phyloP scores from a whole-genome alignment of 2,797 vertebrate species.

The Octomys mimax region DNA sequence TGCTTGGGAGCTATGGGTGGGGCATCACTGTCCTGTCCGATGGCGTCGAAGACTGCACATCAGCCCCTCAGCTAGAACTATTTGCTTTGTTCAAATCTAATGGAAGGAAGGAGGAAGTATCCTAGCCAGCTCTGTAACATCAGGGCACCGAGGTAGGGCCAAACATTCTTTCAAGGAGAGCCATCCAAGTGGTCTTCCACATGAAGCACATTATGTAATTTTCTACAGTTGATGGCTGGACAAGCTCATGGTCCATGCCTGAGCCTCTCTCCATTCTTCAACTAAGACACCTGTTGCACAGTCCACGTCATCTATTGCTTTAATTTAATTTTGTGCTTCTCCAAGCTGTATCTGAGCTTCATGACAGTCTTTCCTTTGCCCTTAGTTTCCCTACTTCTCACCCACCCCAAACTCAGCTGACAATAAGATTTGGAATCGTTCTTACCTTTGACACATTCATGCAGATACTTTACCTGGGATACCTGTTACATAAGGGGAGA shows the following conservation, averaged over 20 bases:
- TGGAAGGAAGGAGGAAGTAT: too few species aligned
- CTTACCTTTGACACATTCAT: slow-evolving; percentile 71
- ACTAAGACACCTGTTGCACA: neutral
- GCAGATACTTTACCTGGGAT: slow-evolving; percentile 73
- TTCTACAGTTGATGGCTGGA: neutral
- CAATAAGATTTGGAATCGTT: slow-evolving; percentile 13
- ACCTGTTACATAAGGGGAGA: slow-evolving; percentile 67
- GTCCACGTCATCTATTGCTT: neutral
- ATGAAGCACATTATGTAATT: neutral
- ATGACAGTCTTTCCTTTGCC: neutral
- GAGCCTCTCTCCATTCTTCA: neutral
- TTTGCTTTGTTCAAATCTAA: too few species aligned
- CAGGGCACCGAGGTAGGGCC: too few species aligned
- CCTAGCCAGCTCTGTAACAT: too few species aligned
- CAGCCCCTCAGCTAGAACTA: too few species aligned
- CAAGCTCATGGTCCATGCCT: neutral
- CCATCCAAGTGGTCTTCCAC: too few species aligned
- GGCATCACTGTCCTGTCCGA: too few species aligned
- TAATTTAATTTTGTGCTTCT: neutral
- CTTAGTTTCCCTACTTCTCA: neutral
- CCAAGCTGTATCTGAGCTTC: neutral
- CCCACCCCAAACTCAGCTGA: neutral
- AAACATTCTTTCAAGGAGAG: too few species aligned
- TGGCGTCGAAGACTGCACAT: too few species aligned
- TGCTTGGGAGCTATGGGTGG: too few species aligned